Evolutionary conservation across 2,113 vertebrate species (phyloP), one percentile per base, ranked within the genome.

Genomic region (Scomber scombrus): DNA sequence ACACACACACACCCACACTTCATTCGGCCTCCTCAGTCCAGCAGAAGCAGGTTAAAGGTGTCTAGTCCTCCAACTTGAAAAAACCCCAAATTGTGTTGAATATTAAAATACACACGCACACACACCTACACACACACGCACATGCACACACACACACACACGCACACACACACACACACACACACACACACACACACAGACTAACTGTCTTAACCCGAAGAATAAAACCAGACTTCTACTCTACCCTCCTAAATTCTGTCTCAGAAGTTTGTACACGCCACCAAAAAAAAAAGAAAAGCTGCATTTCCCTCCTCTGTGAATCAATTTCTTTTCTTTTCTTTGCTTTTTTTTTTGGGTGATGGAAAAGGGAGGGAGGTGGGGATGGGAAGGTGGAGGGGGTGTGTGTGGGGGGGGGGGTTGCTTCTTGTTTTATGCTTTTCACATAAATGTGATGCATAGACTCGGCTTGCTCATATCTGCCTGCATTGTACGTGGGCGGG

Each of bases 371-470:
- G 11, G 34, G 45, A 11, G 11, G 43, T 34, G 65, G 55, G 64
- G 26, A 40, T 19, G 49, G n/a, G 34, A 1, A 67, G 61, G 82
- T 54, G 47, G n/a, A 23, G 18, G 51, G 46, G 40, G 46, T 60
- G n/a, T n/a, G 46, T 60, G 23, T 21, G 52, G 52, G 13, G 43
- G n/a, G 21, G 34, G 7, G 34, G 34, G 34, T 7, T 40, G 34
- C 34, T 40, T 51, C 58, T 87, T 81, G 73, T 86, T 90, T 85
- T 84, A 85, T 88, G 82, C 79, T 88, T 89, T 81, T 77, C 84
- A 87, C 82, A 86, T 87, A 88, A 89, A 91, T 88, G 78, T 88
- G 86, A 90, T 84, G 89, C 85, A 82, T 87, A 89, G 81, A 84
- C 87, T 85, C 71, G 45, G 80, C 72, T 78, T 47, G 83, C 86